Evolutionary conservation across 2,113 vertebrate genomes (phyloP), one percentile per base, ranked within the genome.

Genomic region (Sturnira hondurensis): DNA sequence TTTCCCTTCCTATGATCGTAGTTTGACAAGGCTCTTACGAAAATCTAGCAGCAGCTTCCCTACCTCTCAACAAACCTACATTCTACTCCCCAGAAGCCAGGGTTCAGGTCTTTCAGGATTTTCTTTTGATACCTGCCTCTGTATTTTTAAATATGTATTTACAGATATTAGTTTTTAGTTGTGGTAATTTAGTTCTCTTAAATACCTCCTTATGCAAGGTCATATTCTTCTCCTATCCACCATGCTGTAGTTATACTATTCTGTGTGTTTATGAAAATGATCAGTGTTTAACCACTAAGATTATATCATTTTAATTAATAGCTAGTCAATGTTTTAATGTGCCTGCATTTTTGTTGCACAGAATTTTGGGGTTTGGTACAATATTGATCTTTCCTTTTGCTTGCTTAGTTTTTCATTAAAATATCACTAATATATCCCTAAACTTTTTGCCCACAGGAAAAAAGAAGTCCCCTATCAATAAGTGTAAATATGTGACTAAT

Each of bases 391-490:
- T 70, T 36, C 43, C 47, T 36, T 54, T 95, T 12, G 3, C 74
- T 84, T 68, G 45, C 10, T 95, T 83, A 33, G 36, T 92, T 95
- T 74, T 85, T 70, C 47, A 74, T 80, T 63, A 81, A 93, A 95
- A 67, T 15, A 38, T 68, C 41, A 85, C 31, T 70, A 84, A 61
- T 58, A 52, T 7, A 85, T 58, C 68, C 43, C 12, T 15, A 83
- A 94, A 77, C 54, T 65, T 41, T 82, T 56, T 82, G 26, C 17
- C 13, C 4, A 11, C 38, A 58, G 4, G 4, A 82, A 61, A 70
- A 86, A 24, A 56, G 47, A 63, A 41, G 58, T 65, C n/a, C 9
- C 19, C 2, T 84, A 67, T 45, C 54, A 78, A 65, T 47, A 78
- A 16, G 0, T 78, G 63, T 88, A 91, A 91, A 50, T 68, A 80